Conservation (phyloP, 2,113 vertebrate genomes). For the Hipposideros armiger region DNA sequence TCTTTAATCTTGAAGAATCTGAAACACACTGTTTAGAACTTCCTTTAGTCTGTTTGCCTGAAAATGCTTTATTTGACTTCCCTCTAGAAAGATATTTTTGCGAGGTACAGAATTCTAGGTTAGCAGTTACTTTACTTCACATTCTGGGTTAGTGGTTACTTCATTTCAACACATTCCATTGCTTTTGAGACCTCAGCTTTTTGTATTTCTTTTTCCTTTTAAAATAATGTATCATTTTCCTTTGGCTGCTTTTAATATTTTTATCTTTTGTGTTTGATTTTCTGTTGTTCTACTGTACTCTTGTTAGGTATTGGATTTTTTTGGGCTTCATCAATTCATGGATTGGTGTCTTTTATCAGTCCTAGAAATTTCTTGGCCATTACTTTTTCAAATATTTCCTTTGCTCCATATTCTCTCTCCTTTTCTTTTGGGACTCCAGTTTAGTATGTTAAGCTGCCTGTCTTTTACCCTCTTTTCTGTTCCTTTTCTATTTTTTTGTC, state of each 20-base stretch:
- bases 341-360: neutral
- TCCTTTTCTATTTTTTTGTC: neutral
- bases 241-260: neutral
- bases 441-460: neutral
- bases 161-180: neutral
- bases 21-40: neutral
- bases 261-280: conserved; percentile 34
- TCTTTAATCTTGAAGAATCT: neutral
- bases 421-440: neutral
- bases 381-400: neutral
- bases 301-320: conserved; percentile 13
- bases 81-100: conserved; percentile 11
- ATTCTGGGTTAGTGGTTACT: neutral
- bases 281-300: neutral
- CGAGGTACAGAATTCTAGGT: neutral
- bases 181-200: neutral
- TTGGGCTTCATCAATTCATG: neutral
- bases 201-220: neutral
- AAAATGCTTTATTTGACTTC: neutral
- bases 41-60: neutral
- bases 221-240: neutral
- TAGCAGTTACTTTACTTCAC: neutral
- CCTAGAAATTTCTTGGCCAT: neutral
- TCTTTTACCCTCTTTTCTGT: neutral
- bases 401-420: neutral